Evolutionary conservation across 2,113 vertebrate species (phyloP).

Genomic region (Bombycilla garrulus): DNA sequence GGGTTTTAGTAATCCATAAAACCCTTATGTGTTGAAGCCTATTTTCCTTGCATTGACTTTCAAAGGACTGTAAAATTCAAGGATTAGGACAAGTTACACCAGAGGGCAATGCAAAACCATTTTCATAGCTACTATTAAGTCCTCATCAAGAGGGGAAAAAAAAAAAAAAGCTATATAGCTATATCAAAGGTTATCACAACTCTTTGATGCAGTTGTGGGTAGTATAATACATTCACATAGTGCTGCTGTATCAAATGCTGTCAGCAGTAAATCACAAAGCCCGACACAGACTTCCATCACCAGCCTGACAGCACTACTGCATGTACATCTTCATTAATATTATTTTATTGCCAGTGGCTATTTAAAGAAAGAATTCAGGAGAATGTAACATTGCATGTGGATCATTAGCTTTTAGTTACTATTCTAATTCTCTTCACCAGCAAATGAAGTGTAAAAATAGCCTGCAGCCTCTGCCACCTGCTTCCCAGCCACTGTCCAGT

Average conservation of each 20-base stretch:
- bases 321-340: slow-evolving; percentile 72
- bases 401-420: slow-evolving; percentile 76
- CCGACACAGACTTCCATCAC: slow-evolving; percentile 25
- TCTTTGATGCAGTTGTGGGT: background rate
- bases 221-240: background rate
- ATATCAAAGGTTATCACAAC: slow-evolving; percentile 16
- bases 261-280: slow-evolving; percentile 6
- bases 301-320: slow-evolving; percentile 36
- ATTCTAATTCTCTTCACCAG: slow-evolving; percentile 48
- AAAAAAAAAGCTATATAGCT: background rate
- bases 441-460: slow-evolving; percentile 78
- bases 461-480: slow-evolving; percentile 73
- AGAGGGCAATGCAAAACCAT: slow-evolving; percentile 5
- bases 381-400: slow-evolving; percentile 55
- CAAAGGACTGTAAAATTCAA: slow-evolving; percentile 54
- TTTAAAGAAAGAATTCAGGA: slow-evolving; percentile 64
- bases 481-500: slow-evolving; percentile 58
- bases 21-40: slow-evolving; percentile 17
- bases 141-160: background rate
- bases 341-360: slow-evolving; percentile 65
- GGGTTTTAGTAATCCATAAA: slow-evolving; percentile 4
- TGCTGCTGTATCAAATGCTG: background rate
- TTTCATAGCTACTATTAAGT: background rate
- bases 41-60: slow-evolving; percentile 40
- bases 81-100: slow-evolving; percentile 49